Evolutionary conservation across 2,113 vertebrate species (phyloP).

Genomic region (Piprites chloris): DNA sequence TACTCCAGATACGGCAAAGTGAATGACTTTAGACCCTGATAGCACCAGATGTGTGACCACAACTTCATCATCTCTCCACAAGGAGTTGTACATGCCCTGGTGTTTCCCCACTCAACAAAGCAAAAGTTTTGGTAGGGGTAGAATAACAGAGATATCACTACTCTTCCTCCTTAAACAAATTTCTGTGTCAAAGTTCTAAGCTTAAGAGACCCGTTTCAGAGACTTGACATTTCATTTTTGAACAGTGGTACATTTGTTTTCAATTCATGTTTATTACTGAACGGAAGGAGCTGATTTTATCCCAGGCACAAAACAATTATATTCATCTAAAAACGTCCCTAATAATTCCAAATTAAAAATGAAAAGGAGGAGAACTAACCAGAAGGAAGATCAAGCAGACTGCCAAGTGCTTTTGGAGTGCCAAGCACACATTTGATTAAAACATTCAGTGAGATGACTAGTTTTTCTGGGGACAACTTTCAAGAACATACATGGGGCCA

Average conservation of each 20-base stretch:
- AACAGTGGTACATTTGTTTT: background rate
- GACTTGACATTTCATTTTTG: background rate
- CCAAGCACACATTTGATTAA: background rate
- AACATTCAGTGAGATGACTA: background rate
- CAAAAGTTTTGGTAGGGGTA: background rate
- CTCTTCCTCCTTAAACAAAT: background rate
- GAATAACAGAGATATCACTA: background rate
- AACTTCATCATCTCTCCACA: background rate
- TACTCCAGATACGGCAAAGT: background rate
- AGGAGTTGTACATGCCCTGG: background rate
- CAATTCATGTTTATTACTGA: background rate
- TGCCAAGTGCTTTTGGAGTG: background rate
- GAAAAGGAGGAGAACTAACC: background rate
- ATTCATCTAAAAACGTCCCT: background rate
- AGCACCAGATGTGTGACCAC: accelerated
- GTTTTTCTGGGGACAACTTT: background rate
- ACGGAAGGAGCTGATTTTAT: background rate
- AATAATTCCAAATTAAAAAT: background rate
- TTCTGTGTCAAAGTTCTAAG: background rate
- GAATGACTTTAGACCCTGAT: background rate
- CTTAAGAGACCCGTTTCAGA: background rate
- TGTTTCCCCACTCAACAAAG: background rate
- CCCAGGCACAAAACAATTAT: background rate
- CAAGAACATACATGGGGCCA: background rate
- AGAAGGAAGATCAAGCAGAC: background rate